Base-by-base conservation (phyloP, 1,140 invertebrate species). In the Drosophila rhopaloa region DNA sequence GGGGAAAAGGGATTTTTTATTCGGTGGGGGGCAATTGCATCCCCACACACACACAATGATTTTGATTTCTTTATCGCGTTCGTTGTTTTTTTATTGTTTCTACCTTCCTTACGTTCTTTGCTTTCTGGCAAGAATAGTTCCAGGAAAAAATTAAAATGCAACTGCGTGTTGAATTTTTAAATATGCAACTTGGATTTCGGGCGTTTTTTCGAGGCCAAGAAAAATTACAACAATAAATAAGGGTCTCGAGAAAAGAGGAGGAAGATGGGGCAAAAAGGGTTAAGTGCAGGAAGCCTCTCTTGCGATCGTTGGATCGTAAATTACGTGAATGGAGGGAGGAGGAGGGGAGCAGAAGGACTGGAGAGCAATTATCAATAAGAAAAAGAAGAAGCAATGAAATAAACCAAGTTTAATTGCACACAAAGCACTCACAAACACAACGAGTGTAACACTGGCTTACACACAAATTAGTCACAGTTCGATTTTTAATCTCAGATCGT, bases 131-230 rank as follows among this genome's bases (percentile, higher is more conserved):
- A 72, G 72, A 83, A 84, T 72, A 77, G 67, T 83, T 80, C 66
- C 73, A 63, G 62, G 73, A 85, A 84, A 75, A 75, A 72, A 81
- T 85, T 67, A 48, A 85, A 84, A 84, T 84, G 72, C 81, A 84
- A 72, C 80, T 76, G 80, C 81, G 76, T 83, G 81, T 80, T 76
- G 81, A 80, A 85, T 84, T 67, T 66, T 76, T 71, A 84, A 76
- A 82, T 70, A 63, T 65, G 53, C 68, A 68, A 68, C 61, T 66
- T 56, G 59, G 41, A 43, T 55, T 59, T 68, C 38, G 65, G 60
- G 37, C 46, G 8, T 46, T 32, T 40, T 63, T 60, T 38, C 10
- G 35, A 54, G 40, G 35, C 46, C 29, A 61, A 46, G 43, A 59
- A 46, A 67, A 81, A 82, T 78, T 63, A 79, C 56, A 75, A 79